These are phyloP conservation scores for Pelodiscus sinensis DNA, from an alignment of 2,113 vertebrate species.

Conservation along the genomic window DNA sequence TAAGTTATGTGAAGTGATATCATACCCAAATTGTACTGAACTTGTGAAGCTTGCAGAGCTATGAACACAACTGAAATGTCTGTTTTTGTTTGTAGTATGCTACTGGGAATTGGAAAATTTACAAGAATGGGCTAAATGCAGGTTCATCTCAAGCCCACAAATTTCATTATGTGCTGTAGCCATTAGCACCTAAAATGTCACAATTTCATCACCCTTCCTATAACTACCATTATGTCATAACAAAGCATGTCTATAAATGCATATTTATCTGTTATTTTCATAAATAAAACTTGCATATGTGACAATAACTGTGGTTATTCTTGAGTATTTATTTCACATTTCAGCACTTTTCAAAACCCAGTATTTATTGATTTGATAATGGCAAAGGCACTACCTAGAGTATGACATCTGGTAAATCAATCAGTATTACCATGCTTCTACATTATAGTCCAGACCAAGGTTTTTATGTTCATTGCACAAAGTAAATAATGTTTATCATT, in stretches of 20 bases:
- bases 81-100: background rate
- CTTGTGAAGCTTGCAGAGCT: background rate
- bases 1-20: conserved; percentile 6
- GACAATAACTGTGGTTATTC: background rate
- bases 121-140: background rate
- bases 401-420: conserved; percentile 1
- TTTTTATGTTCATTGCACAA: conserved; percentile 42
- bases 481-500: conserved; percentile 36
- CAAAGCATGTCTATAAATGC: background rate
- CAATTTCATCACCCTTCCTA: background rate
- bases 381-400: background rate
- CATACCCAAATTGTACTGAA: background rate
- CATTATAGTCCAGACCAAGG: background rate
- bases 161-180: background rate
- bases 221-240: background rate
- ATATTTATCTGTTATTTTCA: background rate
- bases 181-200: background rate
- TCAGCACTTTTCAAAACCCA: background rate
- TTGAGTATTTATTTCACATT: background rate
- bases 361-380: background rate
- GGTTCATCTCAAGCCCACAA: background rate
- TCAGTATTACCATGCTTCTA: background rate
- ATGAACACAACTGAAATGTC: conserved; percentile 4
- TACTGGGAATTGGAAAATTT: background rate
- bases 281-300: background rate